Percentiles rank a stretch among this genome's conserved stretches.
Evolutionary conservation across 1,140 invertebrate genomes (phyloP).

Genomic region (Diplogasteroides magnus): DNA sequence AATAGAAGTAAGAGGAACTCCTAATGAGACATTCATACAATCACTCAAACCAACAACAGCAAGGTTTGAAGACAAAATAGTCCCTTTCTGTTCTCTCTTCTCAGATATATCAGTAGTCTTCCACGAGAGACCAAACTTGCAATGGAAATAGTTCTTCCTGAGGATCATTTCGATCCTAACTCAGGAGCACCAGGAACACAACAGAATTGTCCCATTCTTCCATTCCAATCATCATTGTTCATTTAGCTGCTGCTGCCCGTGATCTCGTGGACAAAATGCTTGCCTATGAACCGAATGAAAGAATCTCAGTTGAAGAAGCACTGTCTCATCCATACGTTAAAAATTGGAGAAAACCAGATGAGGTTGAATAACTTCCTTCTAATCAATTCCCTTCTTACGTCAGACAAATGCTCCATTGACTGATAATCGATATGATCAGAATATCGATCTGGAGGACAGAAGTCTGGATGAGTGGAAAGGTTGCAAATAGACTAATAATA

Average conservation of each 20-base stretch:
- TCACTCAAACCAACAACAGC: neutral
- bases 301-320: slow-evolving; percentile 19
- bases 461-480: slow-evolving; percentile 19
- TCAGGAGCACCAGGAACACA: slow-evolving; percentile 12
- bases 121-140: neutral
- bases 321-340: slow-evolving; percentile 19
- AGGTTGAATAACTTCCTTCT: neutral
- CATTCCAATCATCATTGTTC: no score
- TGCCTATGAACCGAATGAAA: slow-evolving; percentile 14
- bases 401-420: neutral
- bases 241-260: slow-evolving; percentile 15
- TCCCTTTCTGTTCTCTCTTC: neutral
- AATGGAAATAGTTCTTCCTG: slow-evolving; percentile 11
- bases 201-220: slow-evolving; percentile 6
- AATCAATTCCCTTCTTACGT: neutral
- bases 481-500: neutral
- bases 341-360: slow-evolving; percentile 4
- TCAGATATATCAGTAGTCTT: slow-evolving; percentile 11
- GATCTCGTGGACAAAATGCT: slow-evolving; percentile 19
- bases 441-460: slow-evolving; percentile 12
- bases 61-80: no score
- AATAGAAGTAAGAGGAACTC: slow-evolving; percentile 19
- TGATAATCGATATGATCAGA: slow-evolving; percentile 2
- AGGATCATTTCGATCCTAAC: slow-evolving; percentile 6
- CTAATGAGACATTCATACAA: neutral